These are phyloP conservation scores for Trichonephila inaurata DNA, from an alignment of 1,140 invertebrate species.

Conservation along the genomic window DNA sequence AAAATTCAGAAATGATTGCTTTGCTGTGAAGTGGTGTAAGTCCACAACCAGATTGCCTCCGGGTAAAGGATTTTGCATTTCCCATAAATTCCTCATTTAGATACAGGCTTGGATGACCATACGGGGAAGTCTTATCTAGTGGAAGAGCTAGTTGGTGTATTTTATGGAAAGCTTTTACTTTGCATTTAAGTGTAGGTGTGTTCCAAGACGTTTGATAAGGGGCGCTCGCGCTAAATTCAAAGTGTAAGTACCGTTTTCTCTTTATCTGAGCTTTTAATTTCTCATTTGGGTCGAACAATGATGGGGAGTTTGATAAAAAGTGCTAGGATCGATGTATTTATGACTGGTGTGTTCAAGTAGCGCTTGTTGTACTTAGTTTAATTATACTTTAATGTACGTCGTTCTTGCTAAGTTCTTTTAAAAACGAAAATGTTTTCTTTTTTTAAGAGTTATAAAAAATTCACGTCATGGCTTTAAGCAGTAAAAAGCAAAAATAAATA, in stretches of 20 bases:
- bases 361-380: neutral
- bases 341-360: neutral
- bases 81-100: conserved; percentile 42
- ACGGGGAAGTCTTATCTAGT: neutral
- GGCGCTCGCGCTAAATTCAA: neutral
- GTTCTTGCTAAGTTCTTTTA: neutral
- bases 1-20: conserved; percentile 56
- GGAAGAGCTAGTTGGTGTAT: conserved; percentile 7
- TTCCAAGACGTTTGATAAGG: conserved; percentile 1
- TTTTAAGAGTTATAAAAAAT: too few species aligned
- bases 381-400: neutral
- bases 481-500: too few species aligned
- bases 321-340: neutral
- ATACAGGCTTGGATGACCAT: conserved; percentile 10
- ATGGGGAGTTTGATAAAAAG: neutral
- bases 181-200: neutral
- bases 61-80: neutral
- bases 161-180: conserved; percentile 26
- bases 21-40: neutral
- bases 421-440: neutral
- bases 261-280: conserved; percentile 13
- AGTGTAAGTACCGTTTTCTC: neutral
- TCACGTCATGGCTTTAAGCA: too few species aligned
- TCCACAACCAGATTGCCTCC: neutral
- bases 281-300: neutral